Base-by-base conservation (phyloP, 2,888 invertebrate genomes). In the Tachina lurida region DNA sequence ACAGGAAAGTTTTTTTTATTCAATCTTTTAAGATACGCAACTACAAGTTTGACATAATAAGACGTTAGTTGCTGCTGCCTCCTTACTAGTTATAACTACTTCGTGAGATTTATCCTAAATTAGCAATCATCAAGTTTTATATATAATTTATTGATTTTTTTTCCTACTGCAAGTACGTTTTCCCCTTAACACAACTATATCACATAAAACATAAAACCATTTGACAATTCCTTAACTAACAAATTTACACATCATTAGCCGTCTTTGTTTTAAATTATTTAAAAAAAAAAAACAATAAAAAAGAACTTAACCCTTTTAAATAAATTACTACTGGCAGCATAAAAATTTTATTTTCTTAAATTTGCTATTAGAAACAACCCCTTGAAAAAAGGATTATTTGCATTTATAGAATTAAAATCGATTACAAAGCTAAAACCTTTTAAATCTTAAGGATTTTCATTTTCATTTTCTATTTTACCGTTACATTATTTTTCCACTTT, bases 221-320 rank as follows among this genome's bases (percentile, higher is more conserved):
- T 65, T 60, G 13, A 12, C 54, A 79, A 71, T 47, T 63, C 73
- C 12, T 41, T 65, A 71, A 82, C 39, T 76, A 73, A 54, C 68
- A 71, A 78, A 82, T 82, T 85, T 82, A 71, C 83, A 86, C 83
- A 76, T 83, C 86, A 86, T 86, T 86, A 83, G 86, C 86, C 74
- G 70, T 45, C 73, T 54, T 86, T 83, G 67, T 79, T 76, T 80
- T 76, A 73, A 71, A 80, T 79, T 56, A 76, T 73, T 68, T 43
- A 65, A 12, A 60, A 56, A 47, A 49, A 62, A 8, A 65, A 76
- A 56, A 60, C n/a, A n/a, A n/a, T n/a, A n/a, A 47, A 12, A 9
- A 58, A 74, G 67, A 41, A 49, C 19, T 7, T 7, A 62, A 81
- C 67, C 76, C 83, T 83, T 83, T 60, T 73, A 78, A 73, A 60